These are phyloP conservation scores for Goniozus legneri DNA, from an alignment of 1,140 invertebrate species.

Conservation along the genomic window DNA sequence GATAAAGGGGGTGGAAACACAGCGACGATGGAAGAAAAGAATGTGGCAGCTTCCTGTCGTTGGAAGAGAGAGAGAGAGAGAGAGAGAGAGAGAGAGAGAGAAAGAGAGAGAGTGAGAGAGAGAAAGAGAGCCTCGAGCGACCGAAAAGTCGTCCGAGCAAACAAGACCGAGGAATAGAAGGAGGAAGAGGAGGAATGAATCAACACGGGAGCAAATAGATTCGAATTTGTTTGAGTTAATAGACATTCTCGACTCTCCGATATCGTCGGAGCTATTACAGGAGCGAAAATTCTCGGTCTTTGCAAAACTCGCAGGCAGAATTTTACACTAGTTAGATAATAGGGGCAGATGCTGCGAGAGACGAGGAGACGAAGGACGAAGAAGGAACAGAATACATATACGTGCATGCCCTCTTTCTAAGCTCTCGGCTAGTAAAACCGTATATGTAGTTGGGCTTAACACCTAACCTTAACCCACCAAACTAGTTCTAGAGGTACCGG, in stretches of 20 bases:
- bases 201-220: no score
- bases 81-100: neutral
- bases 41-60: neutral
- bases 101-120: neutral
- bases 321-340: no score
- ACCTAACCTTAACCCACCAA: conserved; percentile 46
- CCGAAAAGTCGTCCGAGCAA: neutral
- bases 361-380: no score
- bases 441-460: conserved; percentile 28
- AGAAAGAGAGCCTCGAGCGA: neutral
- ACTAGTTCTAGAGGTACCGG: conserved; percentile 42
- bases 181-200: no score
- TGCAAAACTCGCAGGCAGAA: no score
- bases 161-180: neutral
- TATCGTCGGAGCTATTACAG: no score
- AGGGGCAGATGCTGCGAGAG: no score
- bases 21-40: neutral
- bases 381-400: no score
- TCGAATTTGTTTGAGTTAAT: no score
- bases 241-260: no score
- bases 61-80: neutral
- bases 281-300: no score
- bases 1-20: neutral
- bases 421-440: conserved; percentile 9
- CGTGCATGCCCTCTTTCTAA: no score